Evolutionary conservation across 2,797 vertebrate species (phyloP), one percentile per base, ranked within the genome.

Genomic region (Anguilla megastoma): DNA sequence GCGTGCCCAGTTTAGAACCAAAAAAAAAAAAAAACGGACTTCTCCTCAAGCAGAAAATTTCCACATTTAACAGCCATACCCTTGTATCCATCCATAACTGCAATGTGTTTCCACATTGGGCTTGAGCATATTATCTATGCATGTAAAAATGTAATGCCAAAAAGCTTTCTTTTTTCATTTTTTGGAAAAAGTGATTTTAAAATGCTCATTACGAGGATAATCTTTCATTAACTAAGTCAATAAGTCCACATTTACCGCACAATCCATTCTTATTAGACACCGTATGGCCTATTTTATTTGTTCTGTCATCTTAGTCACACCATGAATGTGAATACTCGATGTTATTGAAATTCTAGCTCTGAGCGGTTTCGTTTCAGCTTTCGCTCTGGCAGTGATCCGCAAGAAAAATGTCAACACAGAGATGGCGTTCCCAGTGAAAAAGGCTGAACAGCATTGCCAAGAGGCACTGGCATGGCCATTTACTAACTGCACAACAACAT

Each of bases 21-120:
- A 87, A 86, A 71, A 85, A 88, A n/a, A 85, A 85, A 80, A 85
- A 88, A n/a, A 9, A 1, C 24, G 24, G 63, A 10, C 14, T 69
- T n/a, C 9, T n/a, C n/a, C 56, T 9, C 63, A 27, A 27, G 63
- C 24, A 69, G 41, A 45, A 45, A 45, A 45, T 45, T 4, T 45
- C 3, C 30, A 88, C 52, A 30, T 24, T 82, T n/a, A 58, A 86
- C 54, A 33, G 12, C 16, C 1, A 86, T 76, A 66, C n/a, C 48
- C 27, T 82, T 48, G 24, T n/a, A 27, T 7, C 63, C 63, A 27
- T 69, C 63, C 63, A 69, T 8, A 27, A 69, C 63, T 27, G 63
- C 63, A 69, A n/a, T 10, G 63, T 5, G 63, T 10, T 24, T 27
- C 63, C 9, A n/a, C 63, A 27, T 10, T n/a, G 63, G 18, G 45